phyloP scores from a whole-genome alignment of 2,888 invertebrate species.

The Adineta ricciae region DNA sequence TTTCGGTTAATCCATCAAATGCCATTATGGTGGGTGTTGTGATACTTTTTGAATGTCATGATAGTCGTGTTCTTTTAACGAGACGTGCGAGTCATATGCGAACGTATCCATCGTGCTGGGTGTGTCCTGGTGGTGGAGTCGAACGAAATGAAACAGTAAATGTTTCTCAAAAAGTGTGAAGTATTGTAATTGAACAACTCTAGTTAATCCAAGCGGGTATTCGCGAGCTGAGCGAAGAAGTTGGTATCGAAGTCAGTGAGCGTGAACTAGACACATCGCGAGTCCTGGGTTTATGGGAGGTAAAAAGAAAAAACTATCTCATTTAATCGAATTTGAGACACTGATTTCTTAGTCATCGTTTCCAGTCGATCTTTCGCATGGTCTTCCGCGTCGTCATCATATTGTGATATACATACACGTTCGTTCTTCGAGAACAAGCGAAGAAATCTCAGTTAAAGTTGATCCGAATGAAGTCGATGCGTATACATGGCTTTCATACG shows the following conservation, averaged over 20 bases:
- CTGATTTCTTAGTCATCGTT: slow-evolving; percentile 48
- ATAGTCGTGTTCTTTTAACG: slow-evolving; percentile 49
- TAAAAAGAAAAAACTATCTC: slow-evolving; percentile 29
- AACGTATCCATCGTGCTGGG: slow-evolving; percentile 52
- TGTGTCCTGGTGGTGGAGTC: slow-evolving; percentile 52
- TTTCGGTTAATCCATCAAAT: slow-evolving; percentile 36
- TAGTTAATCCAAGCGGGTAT: slow-evolving; percentile 46
- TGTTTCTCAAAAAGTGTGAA: not conserved
- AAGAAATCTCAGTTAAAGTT: slow-evolving; percentile 39
- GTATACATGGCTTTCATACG: slow-evolving; percentile 42
- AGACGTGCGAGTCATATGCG: slow-evolving; percentile 47
- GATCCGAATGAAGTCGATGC: slow-evolving; percentile 48
- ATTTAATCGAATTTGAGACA: not conserved
- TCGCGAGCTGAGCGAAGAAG: slow-evolving; percentile 50
- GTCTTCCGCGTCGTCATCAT: slow-evolving; percentile 49
- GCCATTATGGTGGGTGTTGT: slow-evolving; percentile 47
- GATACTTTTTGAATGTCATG: slow-evolving; percentile 47
- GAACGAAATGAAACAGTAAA: slow-evolving; percentile 42
- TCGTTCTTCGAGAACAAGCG: slow-evolving; percentile 39
- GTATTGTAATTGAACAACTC: slow-evolving; percentile 33
- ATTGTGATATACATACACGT: slow-evolving; percentile 49
- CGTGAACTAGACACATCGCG: slow-evolving; percentile 36
- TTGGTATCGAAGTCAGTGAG: slow-evolving; percentile 43
- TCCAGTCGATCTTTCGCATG: slow-evolving; percentile 47
- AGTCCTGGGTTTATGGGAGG: slow-evolving; percentile 42